phyloP scores from a whole-genome alignment of 1,140 invertebrate genomes.

The Drosophila paulistorum region DNA sequence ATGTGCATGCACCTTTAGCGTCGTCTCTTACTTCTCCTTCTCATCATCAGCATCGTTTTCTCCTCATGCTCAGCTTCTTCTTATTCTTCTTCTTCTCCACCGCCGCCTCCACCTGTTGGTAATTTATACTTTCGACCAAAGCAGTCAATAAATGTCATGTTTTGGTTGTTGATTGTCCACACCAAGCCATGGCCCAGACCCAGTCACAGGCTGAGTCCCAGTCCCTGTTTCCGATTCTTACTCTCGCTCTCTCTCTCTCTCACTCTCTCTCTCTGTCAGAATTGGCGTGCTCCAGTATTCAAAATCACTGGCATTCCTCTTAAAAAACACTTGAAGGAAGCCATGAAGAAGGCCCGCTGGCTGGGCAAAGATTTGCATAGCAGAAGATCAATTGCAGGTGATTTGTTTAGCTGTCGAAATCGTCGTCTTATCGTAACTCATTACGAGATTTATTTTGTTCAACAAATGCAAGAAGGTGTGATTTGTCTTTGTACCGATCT shows the following conservation, averaged over 20 bases:
- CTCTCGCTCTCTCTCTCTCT: not conserved
- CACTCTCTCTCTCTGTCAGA: not conserved
- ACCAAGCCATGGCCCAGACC: conserved; percentile 33
- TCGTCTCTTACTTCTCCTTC: conserved; percentile 1
- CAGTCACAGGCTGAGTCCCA: not conserved
- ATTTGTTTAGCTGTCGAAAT: conserved; percentile 83
- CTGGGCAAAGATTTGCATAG: conserved; percentile 70
- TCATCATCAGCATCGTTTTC: conserved; percentile 10
- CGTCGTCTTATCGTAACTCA: conserved; percentile 83
- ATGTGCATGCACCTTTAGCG: conserved; percentile 15
- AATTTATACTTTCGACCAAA: conserved; percentile 77
- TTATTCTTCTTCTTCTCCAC: conserved; percentile 9
- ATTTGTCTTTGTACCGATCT: conserved; percentile 82
- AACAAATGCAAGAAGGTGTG: conserved; percentile 83
- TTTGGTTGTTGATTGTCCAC: conserved; percentile 79
- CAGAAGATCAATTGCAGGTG: conserved; percentile 83
- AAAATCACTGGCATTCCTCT: conserved; percentile 77
- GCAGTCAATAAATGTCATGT: conserved; percentile 82
- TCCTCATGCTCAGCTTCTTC: not conserved
- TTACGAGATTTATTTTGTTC: conserved; percentile 83
- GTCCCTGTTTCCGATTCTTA: too few species aligned
- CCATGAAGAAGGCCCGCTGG: conserved; percentile 3
- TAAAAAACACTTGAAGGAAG: conserved; percentile 58
- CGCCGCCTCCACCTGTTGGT: conserved; percentile 52
- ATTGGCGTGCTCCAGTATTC: conserved; percentile 72